A percentile compares a stretch with the other conserved stretches of the same genome.
These are phyloP conservation scores for Scaptomyza tumidula DNA, from an alignment of 2,888 invertebrate genomes.

Conservation along the genomic window DNA sequence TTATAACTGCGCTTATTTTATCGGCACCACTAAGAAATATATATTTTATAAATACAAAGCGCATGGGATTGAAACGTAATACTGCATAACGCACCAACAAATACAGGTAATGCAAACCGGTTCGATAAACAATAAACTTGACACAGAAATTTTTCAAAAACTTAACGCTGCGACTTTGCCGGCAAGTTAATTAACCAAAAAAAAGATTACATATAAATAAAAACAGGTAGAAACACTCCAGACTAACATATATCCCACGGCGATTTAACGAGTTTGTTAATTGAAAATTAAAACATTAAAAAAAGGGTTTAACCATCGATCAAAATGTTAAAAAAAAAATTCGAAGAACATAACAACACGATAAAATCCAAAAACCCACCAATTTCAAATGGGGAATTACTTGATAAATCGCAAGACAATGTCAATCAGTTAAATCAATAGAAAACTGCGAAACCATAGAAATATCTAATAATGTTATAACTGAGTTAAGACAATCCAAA, in stretches of 20 bases:
- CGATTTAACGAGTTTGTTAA: not conserved
- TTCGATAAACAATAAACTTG: constrained; percentile 49
- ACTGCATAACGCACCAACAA: constrained; percentile 9
- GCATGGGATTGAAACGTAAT: constrained; percentile 27
- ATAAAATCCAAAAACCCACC: constrained; percentile 12
- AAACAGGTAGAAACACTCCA: too few relatives aligned
- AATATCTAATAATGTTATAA: constrained; percentile 6
- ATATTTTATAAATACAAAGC: constrained; percentile 14
- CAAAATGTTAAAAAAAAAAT: constrained; percentile 9
- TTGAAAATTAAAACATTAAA: not conserved
- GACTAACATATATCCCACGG: constrained; percentile 5
- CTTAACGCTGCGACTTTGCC: constrained; percentile 12
- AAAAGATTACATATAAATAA: constrained; percentile 19
- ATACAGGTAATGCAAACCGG: constrained; percentile 36
- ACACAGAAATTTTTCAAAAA: constrained; percentile 55
- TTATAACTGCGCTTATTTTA: not conserved
- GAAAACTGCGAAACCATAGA: constrained; percentile 30
- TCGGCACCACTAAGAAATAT: constrained; percentile 7
- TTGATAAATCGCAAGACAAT: constrained; percentile 14
- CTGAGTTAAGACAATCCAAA: constrained; percentile 9
- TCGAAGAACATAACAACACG: not conserved
- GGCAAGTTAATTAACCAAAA: constrained; percentile 26
- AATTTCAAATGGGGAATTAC: constrained; percentile 12
- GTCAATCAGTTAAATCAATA: constrained; percentile 40
- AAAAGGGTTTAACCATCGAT: constrained; percentile 28